Conservation (phyloP, 2,888 invertebrate species). For the Patella caerulea region DNA sequence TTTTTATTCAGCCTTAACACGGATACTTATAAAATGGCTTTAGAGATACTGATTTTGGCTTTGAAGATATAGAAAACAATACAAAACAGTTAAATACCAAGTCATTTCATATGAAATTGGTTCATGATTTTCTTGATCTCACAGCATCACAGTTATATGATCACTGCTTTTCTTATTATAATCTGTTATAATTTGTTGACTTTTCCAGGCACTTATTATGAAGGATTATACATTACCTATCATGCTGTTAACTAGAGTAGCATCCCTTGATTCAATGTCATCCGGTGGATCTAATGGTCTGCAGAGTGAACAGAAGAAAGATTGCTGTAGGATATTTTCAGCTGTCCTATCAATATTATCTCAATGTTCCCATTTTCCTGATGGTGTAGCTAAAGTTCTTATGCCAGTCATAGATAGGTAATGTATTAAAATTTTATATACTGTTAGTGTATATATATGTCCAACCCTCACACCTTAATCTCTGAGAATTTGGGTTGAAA, state of each 20-base stretch:
- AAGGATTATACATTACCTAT: slow-evolving; percentile 67
- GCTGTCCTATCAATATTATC: slow-evolving; percentile 47
- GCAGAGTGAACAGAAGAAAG: background rate
- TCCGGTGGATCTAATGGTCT: background rate
- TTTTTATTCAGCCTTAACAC: too few species aligned
- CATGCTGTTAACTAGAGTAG: slow-evolving; percentile 57
- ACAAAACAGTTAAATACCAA: too few species aligned
- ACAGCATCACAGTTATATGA: too few species aligned
- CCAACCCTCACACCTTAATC: too few species aligned
- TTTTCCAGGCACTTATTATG: slow-evolving; percentile 64
- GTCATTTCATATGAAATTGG: too few species aligned
- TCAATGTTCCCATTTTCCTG: slow-evolving; percentile 53
- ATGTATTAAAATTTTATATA: slow-evolving; percentile 8
- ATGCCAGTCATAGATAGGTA: slow-evolving; percentile 66
- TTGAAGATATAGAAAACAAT: too few species aligned
- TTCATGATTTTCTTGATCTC: too few species aligned
- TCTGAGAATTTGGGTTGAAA: too few species aligned
- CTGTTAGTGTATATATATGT: too few species aligned
- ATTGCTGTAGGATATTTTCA: slow-evolving; percentile 34
- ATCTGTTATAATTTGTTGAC: background rate
- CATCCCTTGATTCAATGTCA: slow-evolving; percentile 16
- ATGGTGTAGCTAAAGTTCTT: slow-evolving; percentile 61
- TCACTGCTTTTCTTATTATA: too few species aligned
- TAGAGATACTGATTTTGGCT: too few species aligned
- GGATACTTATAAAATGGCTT: too few species aligned